Evolutionary conservation across 2,888 invertebrate genomes (phyloP).

Genomic region (Catotricha subobsoleta): DNA sequence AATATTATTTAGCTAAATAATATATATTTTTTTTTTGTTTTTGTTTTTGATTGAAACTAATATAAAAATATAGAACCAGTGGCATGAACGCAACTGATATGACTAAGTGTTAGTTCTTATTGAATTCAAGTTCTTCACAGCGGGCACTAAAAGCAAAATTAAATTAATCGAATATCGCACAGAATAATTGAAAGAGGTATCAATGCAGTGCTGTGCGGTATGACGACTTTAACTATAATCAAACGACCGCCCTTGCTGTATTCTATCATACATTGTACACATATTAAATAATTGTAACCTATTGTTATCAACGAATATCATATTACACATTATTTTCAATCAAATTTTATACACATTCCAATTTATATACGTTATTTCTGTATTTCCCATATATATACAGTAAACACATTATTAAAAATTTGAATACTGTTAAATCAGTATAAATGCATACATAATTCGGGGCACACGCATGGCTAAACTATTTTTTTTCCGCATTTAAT

Average conservation of each 20-base stretch:
- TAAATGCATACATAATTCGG: no score
- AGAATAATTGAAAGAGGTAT: not conserved
- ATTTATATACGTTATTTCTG: no score
- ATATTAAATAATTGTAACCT: not conserved
- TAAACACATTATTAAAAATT: no score
- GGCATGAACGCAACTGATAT: not conserved
- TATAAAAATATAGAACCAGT: not conserved
- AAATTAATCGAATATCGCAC: constrained; percentile 2
- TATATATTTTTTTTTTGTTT: not conserved
- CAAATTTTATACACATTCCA: no score
- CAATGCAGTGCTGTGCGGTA: no score
- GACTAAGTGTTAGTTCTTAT: not conserved
- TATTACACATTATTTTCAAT: no score
- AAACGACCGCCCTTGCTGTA: constrained; percentile 1
- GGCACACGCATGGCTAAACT: no score
- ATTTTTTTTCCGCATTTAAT: no score
- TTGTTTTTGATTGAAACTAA: not conserved
- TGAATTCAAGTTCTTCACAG: constrained; percentile 11
- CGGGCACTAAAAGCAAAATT: constrained; percentile 19
- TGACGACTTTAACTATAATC: no score
- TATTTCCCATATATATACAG: no score
- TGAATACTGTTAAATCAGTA: no score
- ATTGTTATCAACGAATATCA: not conserved
- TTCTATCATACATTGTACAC: not conserved
- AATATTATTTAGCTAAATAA: no score